Percentiles rank a stretch among this genome's conserved stretches.
Conservation (phyloP, 2,888 invertebrate genomes). For the Callinectes sapidus region DNA sequence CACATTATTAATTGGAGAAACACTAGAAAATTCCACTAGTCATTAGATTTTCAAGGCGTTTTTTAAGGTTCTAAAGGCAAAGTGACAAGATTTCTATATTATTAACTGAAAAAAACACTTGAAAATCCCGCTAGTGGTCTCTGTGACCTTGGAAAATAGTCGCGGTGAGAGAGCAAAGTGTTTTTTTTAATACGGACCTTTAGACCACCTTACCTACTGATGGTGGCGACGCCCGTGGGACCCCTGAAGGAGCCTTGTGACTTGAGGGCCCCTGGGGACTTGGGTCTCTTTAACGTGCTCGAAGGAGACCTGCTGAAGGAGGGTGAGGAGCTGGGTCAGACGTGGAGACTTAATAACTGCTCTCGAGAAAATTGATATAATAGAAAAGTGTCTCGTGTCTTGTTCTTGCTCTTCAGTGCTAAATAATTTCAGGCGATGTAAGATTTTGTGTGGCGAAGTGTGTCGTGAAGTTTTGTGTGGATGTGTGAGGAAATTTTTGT, state of each 20-base stretch:
- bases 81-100: too few species aligned
- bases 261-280: constrained; percentile 51
- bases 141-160: too few species aligned
- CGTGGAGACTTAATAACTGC: constrained; percentile 7
- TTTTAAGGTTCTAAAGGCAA: too few species aligned
- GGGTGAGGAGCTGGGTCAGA: constrained; percentile 1
- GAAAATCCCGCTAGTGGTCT: too few species aligned
- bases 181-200: too few species aligned
- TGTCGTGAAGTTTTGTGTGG: neutral
- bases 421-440: neutral
- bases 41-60: too few species aligned
- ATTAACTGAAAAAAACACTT: too few species aligned
- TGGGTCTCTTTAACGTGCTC: constrained; percentile 55
- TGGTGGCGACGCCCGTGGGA: constrained; percentile 52
- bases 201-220: constrained; percentile 47
- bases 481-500: neutral
- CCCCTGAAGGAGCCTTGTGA: constrained; percentile 57
- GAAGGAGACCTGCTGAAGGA: constrained; percentile 54
- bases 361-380: neutral
- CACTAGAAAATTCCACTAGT: too few species aligned
- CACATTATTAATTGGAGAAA: too few species aligned
- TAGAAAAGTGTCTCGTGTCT: neutral
- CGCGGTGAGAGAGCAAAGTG: too few species aligned
- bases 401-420: neutral
- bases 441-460: neutral